phyloP scores from a whole-genome alignment of 2,797 vertebrate species.

The Pachyuromys duprasi region DNA sequence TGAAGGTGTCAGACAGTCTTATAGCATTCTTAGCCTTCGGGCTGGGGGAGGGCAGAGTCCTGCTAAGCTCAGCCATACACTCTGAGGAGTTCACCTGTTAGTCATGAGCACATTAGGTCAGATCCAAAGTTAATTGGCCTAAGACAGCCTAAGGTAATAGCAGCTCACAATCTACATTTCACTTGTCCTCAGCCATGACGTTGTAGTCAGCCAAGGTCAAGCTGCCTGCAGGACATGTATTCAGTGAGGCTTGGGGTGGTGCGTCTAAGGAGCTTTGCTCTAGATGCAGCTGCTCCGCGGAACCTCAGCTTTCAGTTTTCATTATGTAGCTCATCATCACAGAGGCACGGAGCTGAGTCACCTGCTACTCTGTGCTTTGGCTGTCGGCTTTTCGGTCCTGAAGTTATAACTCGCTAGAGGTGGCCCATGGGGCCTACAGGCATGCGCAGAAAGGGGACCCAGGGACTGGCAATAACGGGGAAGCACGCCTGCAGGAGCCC shows the following conservation, averaged over 20 bases:
- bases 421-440: neutral
- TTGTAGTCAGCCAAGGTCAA: neutral
- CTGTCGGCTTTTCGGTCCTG: neutral
- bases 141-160: neutral
- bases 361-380: neutral
- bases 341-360: neutral
- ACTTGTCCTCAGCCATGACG: neutral
- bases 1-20: neutral
- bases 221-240: neutral
- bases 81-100: neutral
- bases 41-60: neutral
- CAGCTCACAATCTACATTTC: neutral
- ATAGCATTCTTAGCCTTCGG: neutral
- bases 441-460: neutral
- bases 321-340: neutral
- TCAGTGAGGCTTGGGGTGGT: neutral
- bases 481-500: neutral
- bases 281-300: neutral
- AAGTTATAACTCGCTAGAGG: neutral
- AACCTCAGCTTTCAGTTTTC: neutral
- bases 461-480: neutral
- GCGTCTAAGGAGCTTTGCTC: neutral
- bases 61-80: neutral
- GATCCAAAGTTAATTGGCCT: neutral
- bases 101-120: neutral